Percentiles rank a stretch among this genome's conserved stretches.
Conservation (phyloP, 1,140 invertebrate species). For the Mizuhopecten yessoensis region DNA sequence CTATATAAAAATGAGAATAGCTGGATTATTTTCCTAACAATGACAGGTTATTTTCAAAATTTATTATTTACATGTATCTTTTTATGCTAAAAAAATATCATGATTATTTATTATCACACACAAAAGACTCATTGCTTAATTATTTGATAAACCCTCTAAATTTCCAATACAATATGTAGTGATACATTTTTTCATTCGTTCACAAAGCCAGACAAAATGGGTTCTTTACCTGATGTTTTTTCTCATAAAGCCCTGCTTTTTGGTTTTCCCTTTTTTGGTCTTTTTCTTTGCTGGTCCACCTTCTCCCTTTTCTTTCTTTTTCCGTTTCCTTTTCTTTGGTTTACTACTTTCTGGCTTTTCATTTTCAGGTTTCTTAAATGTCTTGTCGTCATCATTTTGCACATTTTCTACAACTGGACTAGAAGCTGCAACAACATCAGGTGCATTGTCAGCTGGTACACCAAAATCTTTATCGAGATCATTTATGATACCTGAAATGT, state of each 20-base stretch:
- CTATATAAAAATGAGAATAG: no score
- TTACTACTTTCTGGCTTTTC: slow-evolving; percentile 37
- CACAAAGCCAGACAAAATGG: background rate
- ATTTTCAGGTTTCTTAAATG: slow-evolving; percentile 46
- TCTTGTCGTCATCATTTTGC: slow-evolving; percentile 38
- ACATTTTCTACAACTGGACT: slow-evolving; percentile 39
- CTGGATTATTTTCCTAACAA: no score
- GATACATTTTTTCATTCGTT: no score
- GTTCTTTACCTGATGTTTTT: slow-evolving; percentile 76
- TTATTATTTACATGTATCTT: no score
- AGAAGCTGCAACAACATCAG: background rate
- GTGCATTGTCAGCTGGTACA: slow-evolving; percentile 53
- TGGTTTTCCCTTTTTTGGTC: slow-evolving; percentile 60
- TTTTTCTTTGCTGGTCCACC: slow-evolving; percentile 63
- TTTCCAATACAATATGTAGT: no score
- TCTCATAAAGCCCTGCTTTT: slow-evolving; percentile 68
- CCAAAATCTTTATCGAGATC: slow-evolving; percentile 70
- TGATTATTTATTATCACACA: no score
- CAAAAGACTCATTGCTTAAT: no score
- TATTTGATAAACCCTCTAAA: no score
- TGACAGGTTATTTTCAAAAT: no score
- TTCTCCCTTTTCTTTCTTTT: slow-evolving; percentile 59
- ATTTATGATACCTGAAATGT: slow-evolving; percentile 55
- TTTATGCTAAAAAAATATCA: no score
- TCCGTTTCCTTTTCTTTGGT: slow-evolving; percentile 60